Base-by-base conservation (phyloP, 2,888 invertebrate genomes). In the Meloe dianella region DNA sequence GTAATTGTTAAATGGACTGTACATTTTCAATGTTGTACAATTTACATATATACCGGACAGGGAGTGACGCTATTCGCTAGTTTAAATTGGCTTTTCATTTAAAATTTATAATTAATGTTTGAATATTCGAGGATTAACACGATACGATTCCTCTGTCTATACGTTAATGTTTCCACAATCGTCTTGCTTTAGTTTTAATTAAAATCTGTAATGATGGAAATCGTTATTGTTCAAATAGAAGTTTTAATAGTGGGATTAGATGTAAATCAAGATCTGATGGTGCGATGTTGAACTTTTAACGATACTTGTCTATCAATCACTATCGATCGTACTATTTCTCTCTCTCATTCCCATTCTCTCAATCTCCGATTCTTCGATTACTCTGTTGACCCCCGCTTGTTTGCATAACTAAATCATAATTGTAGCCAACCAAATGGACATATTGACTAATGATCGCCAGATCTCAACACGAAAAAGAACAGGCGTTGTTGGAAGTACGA, bases 331-430 rank as follows among this genome's bases (percentile, higher is more conserved):
- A 41, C 20, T 32, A 27, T 3, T 1, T 17, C 41, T 7, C 41
- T 17, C n/a, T 17, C 41, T 17, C 41, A 5, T n/a, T n/a, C 38
- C 2, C 38, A 2, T n/a, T 27, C 35, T 35, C 63, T 38, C 66
- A 56, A 56, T 29, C 24, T 68, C 70, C 63, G 63, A 66, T 63
- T 66, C 67, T 71, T 71, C 71, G 73, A 71, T 74, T 73, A 74
- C 71, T 72, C 77, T 81, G 80, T 47, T 47, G 47, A 81, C 81
- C 81, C 81, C 81, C 77, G 81, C 81, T 82, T 83, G 83, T 83
- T 83, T 83, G 82, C 82, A 83, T 83, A 83, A 83, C 83, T 80
- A 82, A 83, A 83, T 82, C 83, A 82, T 83, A 83, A 83, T 83
- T 83, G 82, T 82, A 79, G 80, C 80, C 79, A 77, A 75, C 77